Evolutionary conservation across 2,797 vertebrate genomes (phyloP).

Genomic region (Chromobotia macracanthus): DNA sequence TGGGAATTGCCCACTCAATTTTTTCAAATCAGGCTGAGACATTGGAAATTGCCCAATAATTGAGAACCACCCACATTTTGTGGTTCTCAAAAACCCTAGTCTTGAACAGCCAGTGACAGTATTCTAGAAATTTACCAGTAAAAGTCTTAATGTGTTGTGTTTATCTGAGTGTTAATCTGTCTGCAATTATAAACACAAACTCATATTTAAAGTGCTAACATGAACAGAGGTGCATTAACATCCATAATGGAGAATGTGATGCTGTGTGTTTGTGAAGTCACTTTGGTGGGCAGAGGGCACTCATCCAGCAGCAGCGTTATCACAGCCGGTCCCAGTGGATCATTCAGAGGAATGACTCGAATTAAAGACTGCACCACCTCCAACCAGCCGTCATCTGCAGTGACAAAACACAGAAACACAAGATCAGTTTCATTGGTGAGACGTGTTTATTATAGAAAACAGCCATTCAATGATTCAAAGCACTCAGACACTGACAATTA

Average conservation of each 20-base stretch:
- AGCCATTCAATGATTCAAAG: not conserved
- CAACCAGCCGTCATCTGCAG: conserved; percentile 95
- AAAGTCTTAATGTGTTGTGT: too few species aligned
- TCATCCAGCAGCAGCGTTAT: conserved; percentile 97
- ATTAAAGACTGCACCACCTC: conserved; percentile 98
- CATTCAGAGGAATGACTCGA: conserved; percentile 96
- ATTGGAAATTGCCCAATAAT: too few species aligned
- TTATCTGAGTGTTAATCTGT: not conserved
- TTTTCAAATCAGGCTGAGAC: too few species aligned
- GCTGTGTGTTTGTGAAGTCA: too few species aligned
- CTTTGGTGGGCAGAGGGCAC: conserved; percentile 97
- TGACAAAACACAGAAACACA: conserved; percentile 44
- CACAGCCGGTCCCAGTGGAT: conserved; percentile 96
- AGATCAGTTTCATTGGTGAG: not conserved
- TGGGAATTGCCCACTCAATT: too few species aligned
- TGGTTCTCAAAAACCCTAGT: too few species aligned
- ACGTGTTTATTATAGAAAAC: not conserved
- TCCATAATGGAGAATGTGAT: not conserved
- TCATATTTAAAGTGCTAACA: not conserved
- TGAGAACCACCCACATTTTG: too few species aligned
- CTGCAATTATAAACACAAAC: conserved; percentile 1
- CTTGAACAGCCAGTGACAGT: too few species aligned
- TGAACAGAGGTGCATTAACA: not conserved
- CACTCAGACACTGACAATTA: not conserved
- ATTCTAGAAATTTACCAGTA: too few species aligned